Percentiles rank a stretch among this genome's conserved stretches.
These are phyloP conservation scores for Aphidius colemani DNA, from an alignment of 2,888 invertebrate species.

Conservation along the genomic window DNA sequence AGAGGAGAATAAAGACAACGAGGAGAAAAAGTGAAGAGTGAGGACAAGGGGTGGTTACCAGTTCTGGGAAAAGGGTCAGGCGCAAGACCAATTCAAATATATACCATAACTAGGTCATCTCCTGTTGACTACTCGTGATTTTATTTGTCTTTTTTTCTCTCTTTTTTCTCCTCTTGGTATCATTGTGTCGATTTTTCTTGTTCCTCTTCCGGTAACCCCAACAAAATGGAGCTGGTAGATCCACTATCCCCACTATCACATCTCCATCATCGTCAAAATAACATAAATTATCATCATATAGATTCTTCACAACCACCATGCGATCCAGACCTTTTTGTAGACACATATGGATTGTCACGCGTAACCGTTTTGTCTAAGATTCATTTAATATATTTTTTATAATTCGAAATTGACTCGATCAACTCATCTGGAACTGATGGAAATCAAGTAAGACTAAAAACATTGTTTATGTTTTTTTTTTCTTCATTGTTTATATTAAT, in stretches of 20 bases:
- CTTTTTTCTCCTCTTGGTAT: slow-evolving; percentile 20
- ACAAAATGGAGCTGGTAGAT: no score
- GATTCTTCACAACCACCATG: slow-evolving; percentile 11
- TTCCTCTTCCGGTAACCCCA: no score
- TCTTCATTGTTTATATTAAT: no score
- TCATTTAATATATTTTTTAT: not conserved
- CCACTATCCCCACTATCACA: slow-evolving; percentile 8
- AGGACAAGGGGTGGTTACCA: no score
- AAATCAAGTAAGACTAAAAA: no score
- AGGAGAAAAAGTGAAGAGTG: no score
- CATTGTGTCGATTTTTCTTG: not conserved
- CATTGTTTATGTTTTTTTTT: no score
- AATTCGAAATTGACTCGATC: no score
- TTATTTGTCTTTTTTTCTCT: not conserved
- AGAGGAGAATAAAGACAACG: no score
- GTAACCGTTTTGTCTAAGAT: not conserved
- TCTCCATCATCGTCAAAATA: no score
- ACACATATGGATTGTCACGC: slow-evolving; percentile 15
- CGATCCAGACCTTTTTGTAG: slow-evolving; percentile 9
- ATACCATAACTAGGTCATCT: slow-evolving; percentile 34
- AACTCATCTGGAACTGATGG: no score
- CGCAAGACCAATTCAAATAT: slow-evolving; percentile 28
- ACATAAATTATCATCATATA: slow-evolving; percentile 12
- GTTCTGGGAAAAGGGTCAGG: slow-evolving; percentile 32
- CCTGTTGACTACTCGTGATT: slow-evolving; percentile 20